These are phyloP conservation scores for Aphidius colemani DNA, from an alignment of 2,888 invertebrate species.

Conservation along the genomic window DNA sequence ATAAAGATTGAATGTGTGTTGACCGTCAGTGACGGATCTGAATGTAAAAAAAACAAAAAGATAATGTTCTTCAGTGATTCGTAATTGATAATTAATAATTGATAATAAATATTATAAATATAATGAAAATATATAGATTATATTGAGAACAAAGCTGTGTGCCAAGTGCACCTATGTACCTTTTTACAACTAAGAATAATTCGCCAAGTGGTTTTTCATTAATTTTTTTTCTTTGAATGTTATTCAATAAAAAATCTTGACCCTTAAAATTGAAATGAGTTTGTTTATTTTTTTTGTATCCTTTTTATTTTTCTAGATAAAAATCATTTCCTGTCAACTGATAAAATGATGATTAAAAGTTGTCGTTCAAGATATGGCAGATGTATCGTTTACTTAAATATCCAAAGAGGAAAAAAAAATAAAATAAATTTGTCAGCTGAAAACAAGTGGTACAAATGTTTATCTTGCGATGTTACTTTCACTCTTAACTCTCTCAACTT, in stretches of 20 bases:
- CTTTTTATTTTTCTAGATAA: conserved; percentile 27
- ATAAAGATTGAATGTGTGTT: no score
- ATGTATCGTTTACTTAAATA: no score
- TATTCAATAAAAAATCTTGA: conserved; percentile 36
- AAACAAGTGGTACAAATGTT: no score
- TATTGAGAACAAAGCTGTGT: conserved; percentile 29
- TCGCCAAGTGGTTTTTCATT: conserved; percentile 28
- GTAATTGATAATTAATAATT: conserved; percentile 30
- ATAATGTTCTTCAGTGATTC: conserved; percentile 20
- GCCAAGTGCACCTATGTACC: conserved; percentile 39
- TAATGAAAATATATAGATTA: conserved; percentile 25
- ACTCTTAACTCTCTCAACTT: no score
- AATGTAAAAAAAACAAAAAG: not conserved
- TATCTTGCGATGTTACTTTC: no score
- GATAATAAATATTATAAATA: conserved; percentile 27
- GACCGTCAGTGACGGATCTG: no score
- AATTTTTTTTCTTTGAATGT: conserved; percentile 24
- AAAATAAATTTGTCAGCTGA: no score
- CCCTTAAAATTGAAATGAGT: conserved; percentile 19
- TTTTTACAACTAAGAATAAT: conserved; percentile 41
- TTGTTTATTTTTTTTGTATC: conserved; percentile 12
- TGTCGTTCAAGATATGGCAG: no score
- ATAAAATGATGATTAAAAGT: no score
- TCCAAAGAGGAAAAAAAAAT: no score
- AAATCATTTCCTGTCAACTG: conserved; percentile 18